phyloP scores from a whole-genome alignment of 2,888 invertebrate species.

The Drosophila rubida region DNA sequence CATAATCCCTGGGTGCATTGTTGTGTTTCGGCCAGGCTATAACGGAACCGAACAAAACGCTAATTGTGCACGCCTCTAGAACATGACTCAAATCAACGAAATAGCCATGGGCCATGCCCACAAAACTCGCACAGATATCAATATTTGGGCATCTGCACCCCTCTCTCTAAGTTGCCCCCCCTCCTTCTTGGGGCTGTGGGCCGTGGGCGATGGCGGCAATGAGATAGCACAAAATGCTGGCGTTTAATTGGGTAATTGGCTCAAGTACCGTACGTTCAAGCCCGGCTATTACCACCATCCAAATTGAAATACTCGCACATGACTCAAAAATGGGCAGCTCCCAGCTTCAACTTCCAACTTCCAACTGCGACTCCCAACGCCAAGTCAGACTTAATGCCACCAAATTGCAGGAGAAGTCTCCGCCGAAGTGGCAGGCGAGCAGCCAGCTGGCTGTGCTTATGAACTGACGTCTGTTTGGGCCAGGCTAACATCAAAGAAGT shows the following conservation, averaged over 20 bases:
- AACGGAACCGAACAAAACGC: constrained; percentile 75
- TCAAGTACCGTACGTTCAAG: constrained; percentile 74
- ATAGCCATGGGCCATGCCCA: constrained; percentile 58
- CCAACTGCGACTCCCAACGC: constrained; percentile 4
- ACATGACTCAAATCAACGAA: constrained; percentile 77
- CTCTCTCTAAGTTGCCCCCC: background rate
- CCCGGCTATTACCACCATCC: constrained; percentile 56
- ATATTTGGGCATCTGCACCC: constrained; percentile 70
- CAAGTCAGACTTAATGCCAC: constrained; percentile 48
- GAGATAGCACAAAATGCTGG: constrained; percentile 77
- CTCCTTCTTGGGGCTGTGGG: background rate
- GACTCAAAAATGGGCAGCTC: constrained; percentile 44
- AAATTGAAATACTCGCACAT: constrained; percentile 75
- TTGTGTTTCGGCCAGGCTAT: constrained; percentile 51
- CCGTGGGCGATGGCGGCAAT: constrained; percentile 60
- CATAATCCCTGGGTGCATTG: constrained; percentile 73
- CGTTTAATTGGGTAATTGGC: constrained; percentile 81
- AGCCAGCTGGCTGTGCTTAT: constrained; percentile 35
- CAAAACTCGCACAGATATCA: constrained; percentile 62
- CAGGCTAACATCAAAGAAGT: constrained; percentile 49
- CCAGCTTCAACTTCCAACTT: constrained; percentile 12
- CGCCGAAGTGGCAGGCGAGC: constrained; percentile 1
- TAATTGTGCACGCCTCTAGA: constrained; percentile 79
- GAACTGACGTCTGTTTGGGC: constrained; percentile 61
- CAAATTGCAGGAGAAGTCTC: constrained; percentile 71